These are phyloP conservation scores for Micromussa lordhowensis DNA, from an alignment of 92 coral and sea anemone genomes.

Conservation along the genomic window DNA sequence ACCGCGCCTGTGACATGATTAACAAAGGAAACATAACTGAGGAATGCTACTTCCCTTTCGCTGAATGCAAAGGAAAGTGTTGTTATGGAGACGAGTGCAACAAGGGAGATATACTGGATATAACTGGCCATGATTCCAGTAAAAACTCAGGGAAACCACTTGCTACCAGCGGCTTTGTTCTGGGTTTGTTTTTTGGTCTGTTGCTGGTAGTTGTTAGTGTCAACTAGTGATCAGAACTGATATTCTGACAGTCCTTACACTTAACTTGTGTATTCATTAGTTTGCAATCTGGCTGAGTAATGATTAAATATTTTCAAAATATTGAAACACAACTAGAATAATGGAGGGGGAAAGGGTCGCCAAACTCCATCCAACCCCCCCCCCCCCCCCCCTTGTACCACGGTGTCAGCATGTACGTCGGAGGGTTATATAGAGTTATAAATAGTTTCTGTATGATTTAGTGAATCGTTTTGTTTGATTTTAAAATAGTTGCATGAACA, in stretches of 20 bases:
- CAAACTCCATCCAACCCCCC: too few species aligned
- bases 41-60: not conserved
- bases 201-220: not conserved
- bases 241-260: not conserved
- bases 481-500: too few species aligned
- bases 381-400: not conserved
- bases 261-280: not conserved
- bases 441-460: not conserved
- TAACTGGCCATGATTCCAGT: not conserved
- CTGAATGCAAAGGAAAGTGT: not conserved
- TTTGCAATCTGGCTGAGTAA: not conserved
- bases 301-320: too few species aligned
- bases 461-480: not conserved
- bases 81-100: conserved; percentile 1
- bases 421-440: not conserved
- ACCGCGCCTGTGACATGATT: not conserved
- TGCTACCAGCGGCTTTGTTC: not conserved
- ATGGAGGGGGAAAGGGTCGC: not conserved
- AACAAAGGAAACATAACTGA: not conserved
- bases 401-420: not conserved
- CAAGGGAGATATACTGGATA: not conserved
- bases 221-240: not conserved
- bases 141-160: not conserved
- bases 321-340: not conserved
- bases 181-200: not conserved